Conservation (phyloP, 2,888 invertebrate genomes). For the Aromia moschata region DNA sequence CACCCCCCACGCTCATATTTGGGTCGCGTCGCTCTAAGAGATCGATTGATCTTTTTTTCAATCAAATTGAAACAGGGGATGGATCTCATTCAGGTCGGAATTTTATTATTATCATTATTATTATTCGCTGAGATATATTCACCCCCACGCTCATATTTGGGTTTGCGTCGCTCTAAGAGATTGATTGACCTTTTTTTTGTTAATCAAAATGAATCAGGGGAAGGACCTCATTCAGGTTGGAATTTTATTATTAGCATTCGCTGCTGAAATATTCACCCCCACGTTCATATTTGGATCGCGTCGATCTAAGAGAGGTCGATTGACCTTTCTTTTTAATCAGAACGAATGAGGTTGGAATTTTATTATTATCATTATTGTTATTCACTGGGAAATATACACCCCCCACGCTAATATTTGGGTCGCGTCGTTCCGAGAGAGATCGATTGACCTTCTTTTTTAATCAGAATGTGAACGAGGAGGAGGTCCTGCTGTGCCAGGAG, state of each 20-base stretch:
- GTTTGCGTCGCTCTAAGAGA: too few species aligned
- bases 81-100: too few species aligned
- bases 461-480: constrained; percentile 2
- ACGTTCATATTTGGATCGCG: not conserved
- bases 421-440: not conserved
- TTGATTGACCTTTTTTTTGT: too few species aligned
- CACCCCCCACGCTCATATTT: not conserved
- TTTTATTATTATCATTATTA: too few species aligned
- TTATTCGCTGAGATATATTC: too few species aligned
- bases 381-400: too few species aligned
- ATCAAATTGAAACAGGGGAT: too few species aligned
- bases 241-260: too few species aligned
- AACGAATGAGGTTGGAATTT: not conserved
- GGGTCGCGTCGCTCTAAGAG: not conserved
- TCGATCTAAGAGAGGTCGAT: not conserved
- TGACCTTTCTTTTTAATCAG: not conserved
- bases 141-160: too few species aligned
- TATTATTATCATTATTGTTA: too few species aligned
- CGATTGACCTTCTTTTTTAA: not conserved
- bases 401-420: not conserved
- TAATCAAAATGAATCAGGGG: constrained; percentile 9
- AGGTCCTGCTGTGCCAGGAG: constrained; percentile 5
- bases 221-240: constrained; percentile 28
- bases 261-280: too few species aligned
- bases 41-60: not conserved